Base-by-base conservation (phyloP, 2,888 invertebrate genomes). In the Dermolepida albohirtum region DNA sequence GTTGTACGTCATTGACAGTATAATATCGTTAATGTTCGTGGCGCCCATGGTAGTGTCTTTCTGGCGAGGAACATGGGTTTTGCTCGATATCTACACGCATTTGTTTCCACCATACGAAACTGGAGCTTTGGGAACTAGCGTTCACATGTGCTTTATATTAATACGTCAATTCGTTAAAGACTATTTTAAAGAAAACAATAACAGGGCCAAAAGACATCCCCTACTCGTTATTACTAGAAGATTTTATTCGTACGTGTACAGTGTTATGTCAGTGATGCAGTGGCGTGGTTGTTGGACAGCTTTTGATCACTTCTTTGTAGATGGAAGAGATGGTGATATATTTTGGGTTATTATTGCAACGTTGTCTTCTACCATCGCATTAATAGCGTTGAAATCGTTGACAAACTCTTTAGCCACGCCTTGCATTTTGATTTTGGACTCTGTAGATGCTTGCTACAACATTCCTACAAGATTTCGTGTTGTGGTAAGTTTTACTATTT, bases 331-430 rank as follows among this genome's bases (percentile, higher is more conserved):
- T 70, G 64, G 71, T 4, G 29, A 51, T 40, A 11, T 63, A 14
- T 34, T 2, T 2, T 54, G 63, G 63, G 49, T 47, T 2, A 34
- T 50, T 17, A 47, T 49, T 12, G 47, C 49, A 39, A 59, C 66
- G 6, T 11, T 64, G 8, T 44, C 44, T 39, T 70, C 72, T 66
- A 78, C 43, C 39, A 79, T 11, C 67, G 11, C 74, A 34, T 75
- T 17, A 73, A 71, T 79, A 0, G 17, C 76, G 16, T 78, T 88
- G 7, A 84, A 86, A 5, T 84, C 85, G 0, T 78, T 86, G 0
- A 81, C 87, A 64, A 89, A 88, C 74, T 75, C 88, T 16, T 80
- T 88, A 47, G 86, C 87, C 0, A 80, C 87, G 0, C 90, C 90
- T 0, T 87, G 86, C 75, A 83, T 88, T 75, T 79, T 89, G 10